Percentiles rank a stretch among this genome's conserved stretches.
phyloP scores from a whole-genome alignment of 2,888 invertebrate genomes.

The Asteroscopus sphinx region DNA sequence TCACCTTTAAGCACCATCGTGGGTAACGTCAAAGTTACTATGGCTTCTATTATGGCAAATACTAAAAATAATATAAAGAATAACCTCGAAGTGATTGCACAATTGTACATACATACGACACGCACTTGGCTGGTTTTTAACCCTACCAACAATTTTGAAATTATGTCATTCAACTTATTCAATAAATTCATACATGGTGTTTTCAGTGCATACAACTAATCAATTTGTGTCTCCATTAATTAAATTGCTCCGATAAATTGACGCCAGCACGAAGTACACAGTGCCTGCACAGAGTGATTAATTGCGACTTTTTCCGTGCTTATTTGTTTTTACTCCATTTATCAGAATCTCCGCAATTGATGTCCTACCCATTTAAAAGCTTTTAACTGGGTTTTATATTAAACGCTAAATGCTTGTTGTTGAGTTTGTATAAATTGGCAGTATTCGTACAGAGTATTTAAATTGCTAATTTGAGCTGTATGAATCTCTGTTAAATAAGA shows the following conservation, averaged over 20 bases:
- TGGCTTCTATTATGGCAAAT: too few relatives aligned
- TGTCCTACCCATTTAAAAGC: conserved; percentile 13
- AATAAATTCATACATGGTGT: conserved; percentile 7
- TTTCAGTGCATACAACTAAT: conserved; percentile 55
- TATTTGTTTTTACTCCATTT: conserved; percentile 37
- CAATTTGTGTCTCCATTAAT: conserved; percentile 65
- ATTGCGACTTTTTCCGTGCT: conserved; percentile 34
- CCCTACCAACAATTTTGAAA: too few relatives aligned
- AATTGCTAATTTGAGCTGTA: too few relatives aligned
- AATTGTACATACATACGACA: too few relatives aligned
- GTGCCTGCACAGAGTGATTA: conserved; percentile 49
- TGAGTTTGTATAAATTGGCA: neutral
- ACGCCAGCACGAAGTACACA: conserved; percentile 57
- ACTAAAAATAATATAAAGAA: too few relatives aligned
- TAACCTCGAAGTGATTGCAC: too few relatives aligned
- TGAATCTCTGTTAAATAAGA: too few relatives aligned
- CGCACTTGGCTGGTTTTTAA: too few relatives aligned
- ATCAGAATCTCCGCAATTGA: conserved; percentile 16
- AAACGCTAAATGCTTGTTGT: neutral
- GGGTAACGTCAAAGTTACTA: too few relatives aligned
- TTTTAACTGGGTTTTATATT: conserved; percentile 24
- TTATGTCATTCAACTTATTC: too few relatives aligned
- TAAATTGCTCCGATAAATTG: conserved; percentile 60
- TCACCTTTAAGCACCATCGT: too few relatives aligned
- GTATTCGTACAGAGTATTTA: too few relatives aligned